Evolutionary conservation across 2,797 vertebrate species (phyloP).

Genomic region (Mustela erminea): DNA sequence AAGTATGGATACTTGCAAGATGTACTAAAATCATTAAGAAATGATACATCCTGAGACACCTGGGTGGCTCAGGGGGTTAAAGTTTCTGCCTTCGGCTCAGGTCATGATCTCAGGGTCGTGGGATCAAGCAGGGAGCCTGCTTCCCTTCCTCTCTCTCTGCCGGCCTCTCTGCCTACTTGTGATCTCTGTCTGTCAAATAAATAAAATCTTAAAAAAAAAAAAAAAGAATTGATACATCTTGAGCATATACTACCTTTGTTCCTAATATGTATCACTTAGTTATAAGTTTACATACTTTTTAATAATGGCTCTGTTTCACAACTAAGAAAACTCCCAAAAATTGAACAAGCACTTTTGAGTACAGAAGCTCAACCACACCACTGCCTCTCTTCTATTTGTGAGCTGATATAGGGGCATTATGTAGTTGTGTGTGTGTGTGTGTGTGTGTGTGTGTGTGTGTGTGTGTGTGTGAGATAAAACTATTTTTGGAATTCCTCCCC

Average conservation of each 20-base stretch:
- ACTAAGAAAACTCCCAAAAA: neutral
- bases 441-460: no score
- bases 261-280: neutral
- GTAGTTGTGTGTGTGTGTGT: no score
- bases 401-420: neutral
- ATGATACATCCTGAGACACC: no score
- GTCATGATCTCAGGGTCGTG: no score
- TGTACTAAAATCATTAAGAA: neutral
- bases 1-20: neutral
- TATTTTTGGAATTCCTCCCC: neutral
- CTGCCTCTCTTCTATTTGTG: neutral
- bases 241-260: neutral
- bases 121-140: no score
- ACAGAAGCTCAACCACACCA: neutral
- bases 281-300: neutral
- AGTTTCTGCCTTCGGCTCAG: no score
- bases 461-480: neutral
- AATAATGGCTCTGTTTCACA: neutral
- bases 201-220: no score
- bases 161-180: no score
- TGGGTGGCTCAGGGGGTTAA: no score
- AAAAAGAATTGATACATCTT: neutral
- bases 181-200: no score
- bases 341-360: neutral
- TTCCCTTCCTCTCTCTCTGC: no score